Evolutionary conservation across 2,797 vertebrate species (phyloP).

Genomic region (Sarcoramphus papa): DNA sequence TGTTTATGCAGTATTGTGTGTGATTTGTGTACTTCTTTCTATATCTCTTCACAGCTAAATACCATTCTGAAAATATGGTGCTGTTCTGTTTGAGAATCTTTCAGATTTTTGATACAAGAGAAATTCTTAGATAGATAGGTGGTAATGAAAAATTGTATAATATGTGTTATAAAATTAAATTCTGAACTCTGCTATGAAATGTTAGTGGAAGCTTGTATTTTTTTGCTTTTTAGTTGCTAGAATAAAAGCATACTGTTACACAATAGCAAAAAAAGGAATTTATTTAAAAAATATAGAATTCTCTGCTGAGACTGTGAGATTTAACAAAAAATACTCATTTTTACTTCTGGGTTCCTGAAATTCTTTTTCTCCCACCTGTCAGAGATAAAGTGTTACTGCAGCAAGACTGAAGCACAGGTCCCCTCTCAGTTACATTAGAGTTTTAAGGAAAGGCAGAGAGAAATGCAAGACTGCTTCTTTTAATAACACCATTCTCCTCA

Average conservation of each 20-base stretch:
- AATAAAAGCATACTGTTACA: not conserved
- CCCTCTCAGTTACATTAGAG: not conserved
- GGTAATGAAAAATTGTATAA: not conserved
- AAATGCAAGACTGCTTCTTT: not conserved
- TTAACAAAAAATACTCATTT: not conserved
- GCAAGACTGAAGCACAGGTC: not conserved
- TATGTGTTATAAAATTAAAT: conserved; percentile 23
- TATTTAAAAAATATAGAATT: not conserved
- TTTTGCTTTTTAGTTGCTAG: not conserved
- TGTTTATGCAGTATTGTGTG: not conserved
- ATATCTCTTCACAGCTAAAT: not conserved
- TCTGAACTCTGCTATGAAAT: conserved; percentile 4
- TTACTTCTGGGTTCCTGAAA: not conserved
- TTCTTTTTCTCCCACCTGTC: not conserved
- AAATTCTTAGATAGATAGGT: not conserved
- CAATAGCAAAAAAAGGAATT: not conserved
- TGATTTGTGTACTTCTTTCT: conserved; percentile 11
- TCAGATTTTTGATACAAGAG: not conserved
- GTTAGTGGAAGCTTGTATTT: not conserved
- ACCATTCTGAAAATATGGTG: conserved; percentile 14
- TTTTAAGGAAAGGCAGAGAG: not conserved
- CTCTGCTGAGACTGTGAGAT: not conserved
- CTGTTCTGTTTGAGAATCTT: conserved; percentile 1
- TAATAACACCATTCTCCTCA: not conserved
- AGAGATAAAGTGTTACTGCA: not conserved